These are phyloP conservation scores for Opisthocomus hoazin DNA, from an alignment of 2,113 vertebrate genomes.

Conservation along the genomic window DNA sequence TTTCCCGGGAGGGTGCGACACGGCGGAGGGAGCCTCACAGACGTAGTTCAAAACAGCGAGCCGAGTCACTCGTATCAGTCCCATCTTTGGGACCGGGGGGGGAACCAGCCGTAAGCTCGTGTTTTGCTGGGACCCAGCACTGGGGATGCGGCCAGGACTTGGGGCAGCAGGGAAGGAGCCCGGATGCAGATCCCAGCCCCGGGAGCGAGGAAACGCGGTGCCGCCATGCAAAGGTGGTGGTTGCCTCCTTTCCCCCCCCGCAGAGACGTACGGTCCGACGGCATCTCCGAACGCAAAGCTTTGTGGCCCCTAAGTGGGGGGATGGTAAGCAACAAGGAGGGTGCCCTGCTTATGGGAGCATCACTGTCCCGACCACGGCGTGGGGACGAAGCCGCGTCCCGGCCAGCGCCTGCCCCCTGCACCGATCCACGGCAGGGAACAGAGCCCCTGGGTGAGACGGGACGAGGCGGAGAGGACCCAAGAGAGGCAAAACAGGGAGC, in stretches of 20 bases:
- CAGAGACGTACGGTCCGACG: fast-evolving
- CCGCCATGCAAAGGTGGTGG: neutral
- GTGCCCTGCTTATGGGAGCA: fast-evolving
- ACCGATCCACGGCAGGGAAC: neutral
- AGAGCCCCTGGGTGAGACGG: fast-evolving
- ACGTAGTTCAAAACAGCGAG: neutral
- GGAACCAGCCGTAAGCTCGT: fast-evolving
- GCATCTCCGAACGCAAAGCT: neutral
- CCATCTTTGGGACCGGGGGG: neutral
- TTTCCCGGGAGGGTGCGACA: neutral
- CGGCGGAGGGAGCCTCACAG: neutral
- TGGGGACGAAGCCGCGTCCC: neutral
- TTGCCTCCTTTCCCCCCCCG: neutral
- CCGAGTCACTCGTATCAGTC: neutral
- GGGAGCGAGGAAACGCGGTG: fast-evolving
- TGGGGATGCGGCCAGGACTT: fast-evolving
- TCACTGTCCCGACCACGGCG: too few species aligned
- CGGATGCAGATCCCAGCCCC: neutral
- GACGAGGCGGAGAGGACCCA: neutral
- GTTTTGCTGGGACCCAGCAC: neutral
- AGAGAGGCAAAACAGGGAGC: neutral
- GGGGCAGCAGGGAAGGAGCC: neutral
- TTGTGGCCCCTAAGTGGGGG: fast-evolving
- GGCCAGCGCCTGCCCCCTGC: neutral
- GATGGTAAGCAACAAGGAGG: neutral